phyloP scores from a whole-genome alignment of 2,888 invertebrate species.

The Stenoptilia bipunctidactyla region DNA sequence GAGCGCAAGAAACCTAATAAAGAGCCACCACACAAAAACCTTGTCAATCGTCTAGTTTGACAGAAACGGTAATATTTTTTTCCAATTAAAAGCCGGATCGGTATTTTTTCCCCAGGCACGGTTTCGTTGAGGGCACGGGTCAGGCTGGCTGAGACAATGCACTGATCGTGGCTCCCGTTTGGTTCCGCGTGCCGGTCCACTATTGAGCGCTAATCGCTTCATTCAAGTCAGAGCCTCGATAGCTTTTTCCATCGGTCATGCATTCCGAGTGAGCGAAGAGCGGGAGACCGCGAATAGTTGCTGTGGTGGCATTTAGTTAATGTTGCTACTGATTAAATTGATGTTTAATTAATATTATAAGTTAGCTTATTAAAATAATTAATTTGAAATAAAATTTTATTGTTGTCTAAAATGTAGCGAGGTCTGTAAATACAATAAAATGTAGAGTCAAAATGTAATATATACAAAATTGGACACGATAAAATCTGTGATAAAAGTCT shows the following conservation, averaged over 20 bases:
- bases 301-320: no score
- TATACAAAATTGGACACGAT: no score
- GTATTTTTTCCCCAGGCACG: constrained; percentile 36
- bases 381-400: no score
- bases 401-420: no score
- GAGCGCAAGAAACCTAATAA: not conserved
- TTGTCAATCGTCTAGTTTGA: constrained; percentile 17
- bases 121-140: constrained; percentile 65
- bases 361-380: no score
- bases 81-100: constrained; percentile 44
- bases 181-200: constrained; percentile 59
- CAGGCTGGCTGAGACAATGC: constrained; percentile 63
- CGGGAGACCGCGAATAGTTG: no score
- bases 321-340: no score
- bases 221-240: constrained; percentile 55
- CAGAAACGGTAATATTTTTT: constrained; percentile 47
- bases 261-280: constrained; percentile 35
- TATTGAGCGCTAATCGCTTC: constrained; percentile 69
- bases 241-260: constrained; percentile 64
- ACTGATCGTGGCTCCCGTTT: constrained; percentile 47
- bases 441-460: no score
- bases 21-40: constrained; percentile 14
- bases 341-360: no score
- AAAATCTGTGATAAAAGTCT: no score
- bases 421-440: no score